phyloP scores from a whole-genome alignment of 2,888 invertebrate genomes.

The Orthosia incerta region DNA sequence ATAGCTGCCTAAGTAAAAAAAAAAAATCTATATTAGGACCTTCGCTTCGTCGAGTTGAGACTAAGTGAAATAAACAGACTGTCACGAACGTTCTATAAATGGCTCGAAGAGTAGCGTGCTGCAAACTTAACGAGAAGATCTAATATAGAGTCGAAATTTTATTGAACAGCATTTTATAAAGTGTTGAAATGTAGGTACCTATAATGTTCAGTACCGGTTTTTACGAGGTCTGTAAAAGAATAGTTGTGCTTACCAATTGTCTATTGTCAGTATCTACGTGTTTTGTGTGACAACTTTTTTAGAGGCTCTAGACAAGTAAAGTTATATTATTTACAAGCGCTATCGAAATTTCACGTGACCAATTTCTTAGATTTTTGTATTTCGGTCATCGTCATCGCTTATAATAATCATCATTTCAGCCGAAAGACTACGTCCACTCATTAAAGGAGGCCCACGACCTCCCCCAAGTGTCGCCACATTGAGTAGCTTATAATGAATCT shows the following conservation, averaged over 20 bases:
- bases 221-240: not conserved
- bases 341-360: no score
- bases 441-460: no score
- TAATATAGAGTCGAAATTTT: slow-evolving; percentile 4
- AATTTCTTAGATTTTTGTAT: no score
- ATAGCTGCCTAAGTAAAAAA: slow-evolving; percentile 5
- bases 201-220: not conserved
- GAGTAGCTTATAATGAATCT: no score
- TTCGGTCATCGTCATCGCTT: no score
- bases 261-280: no score
- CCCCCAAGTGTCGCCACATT: no score
- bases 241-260: not conserved
- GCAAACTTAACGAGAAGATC: slow-evolving; percentile 27
- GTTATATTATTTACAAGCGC: no score
- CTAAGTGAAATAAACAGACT: slow-evolving; percentile 33
- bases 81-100: slow-evolving; percentile 30
- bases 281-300: not conserved
- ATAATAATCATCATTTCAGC: no score
- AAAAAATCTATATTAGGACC: slow-evolving; percentile 25
- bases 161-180: not conserved
- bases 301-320: no score
- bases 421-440: no score
- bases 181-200: not conserved
- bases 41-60: slow-evolving; percentile 4
- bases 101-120: not conserved